Evolutionary conservation across 1,140 invertebrate species (phyloP), one percentile per base, ranked within the genome.

Genomic region (Megalonaias nervosa): DNA sequence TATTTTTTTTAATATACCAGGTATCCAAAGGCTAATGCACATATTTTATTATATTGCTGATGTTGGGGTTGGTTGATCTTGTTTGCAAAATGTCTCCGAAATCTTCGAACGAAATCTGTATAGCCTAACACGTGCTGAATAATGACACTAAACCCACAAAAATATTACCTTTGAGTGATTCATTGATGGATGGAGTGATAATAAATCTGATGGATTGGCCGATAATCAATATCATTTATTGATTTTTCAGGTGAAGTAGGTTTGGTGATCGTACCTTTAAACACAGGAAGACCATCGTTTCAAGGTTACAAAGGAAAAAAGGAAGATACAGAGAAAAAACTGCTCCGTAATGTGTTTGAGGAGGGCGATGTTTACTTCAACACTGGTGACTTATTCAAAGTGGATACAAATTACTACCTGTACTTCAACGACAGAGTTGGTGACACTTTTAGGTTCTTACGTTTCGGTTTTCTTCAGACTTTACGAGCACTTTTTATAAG

Each of bases 401-500:
- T 81, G 57, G 87, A 89, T 60, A 74, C 83, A 56, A 66, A 82
- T 17, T 83, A 86, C 55, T 84, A 82, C 74, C 14, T 89, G 4
- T 89, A 88, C 70, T 89, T 89, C 75, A 81, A 71, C 26, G 88
- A 89, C 75, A 77, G 88, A 64, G 66, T 80, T 38, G 86, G 85
- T 15, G 88, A 89, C 60, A 89, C 87, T 16, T 89, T 89, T 71
- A 80, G 87, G 75, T 88, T 48, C 38, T 48, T 48, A 48, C 38
- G 5, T 48, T 48, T 48, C 38, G 0, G 6, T 48, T 48, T 48
- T 48, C 38, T 48, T 48, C 38, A 48, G 38, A 48, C 38, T 0
- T 48, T 48, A 48, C 3, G 38, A n/a, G n/a, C n/a, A n/a, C n/a
- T n/a, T n/a, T n/a, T 48, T 48, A 6, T 11, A 48, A 9, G 38